phyloP scores from a whole-genome alignment of 2,888 invertebrate species.

The Kryphioiulus occultus region DNA sequence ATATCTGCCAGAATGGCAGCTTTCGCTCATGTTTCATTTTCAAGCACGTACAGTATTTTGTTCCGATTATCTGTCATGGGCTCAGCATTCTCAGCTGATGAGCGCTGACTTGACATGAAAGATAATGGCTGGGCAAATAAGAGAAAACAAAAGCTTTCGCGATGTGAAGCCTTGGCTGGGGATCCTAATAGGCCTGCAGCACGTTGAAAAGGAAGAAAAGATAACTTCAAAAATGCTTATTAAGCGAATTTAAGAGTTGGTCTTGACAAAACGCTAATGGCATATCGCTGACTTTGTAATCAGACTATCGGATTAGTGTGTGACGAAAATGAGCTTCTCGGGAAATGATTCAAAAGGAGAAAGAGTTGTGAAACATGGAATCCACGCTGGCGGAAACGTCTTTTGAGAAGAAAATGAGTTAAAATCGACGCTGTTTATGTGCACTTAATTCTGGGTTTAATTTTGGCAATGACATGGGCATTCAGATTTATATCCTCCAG shows the following conservation, averaged over 20 bases:
- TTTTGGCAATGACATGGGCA: too few species aligned
- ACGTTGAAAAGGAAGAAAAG: not conserved
- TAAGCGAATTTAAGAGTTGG: not conserved
- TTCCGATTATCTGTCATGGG: not conserved
- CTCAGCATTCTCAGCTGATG: constrained; percentile 17
- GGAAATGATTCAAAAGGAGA: not conserved
- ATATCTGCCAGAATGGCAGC: not conserved
- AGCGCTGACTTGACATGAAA: constrained; percentile 38
- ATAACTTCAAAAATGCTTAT: constrained; percentile 8
- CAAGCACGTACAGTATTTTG: not conserved
- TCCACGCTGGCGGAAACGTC: not conserved
- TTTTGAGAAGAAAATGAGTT: not conserved
- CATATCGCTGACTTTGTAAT: not conserved
- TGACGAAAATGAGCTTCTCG: not conserved
- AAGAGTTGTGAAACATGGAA: not conserved
- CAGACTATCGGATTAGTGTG: not conserved
- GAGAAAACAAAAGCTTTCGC: constrained; percentile 19
- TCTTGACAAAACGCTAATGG: constrained; percentile 1
- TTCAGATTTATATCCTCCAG: not conserved
- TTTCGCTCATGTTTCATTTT: not conserved
- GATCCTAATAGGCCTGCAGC: not conserved
- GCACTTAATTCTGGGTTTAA: not conserved
- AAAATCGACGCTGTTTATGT: not conserved
- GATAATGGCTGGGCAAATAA: constrained; percentile 29
- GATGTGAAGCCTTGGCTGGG: not conserved